phyloP scores from a whole-genome alignment of 2,113 vertebrate genomes.

The Catharus fuscescens region DNA sequence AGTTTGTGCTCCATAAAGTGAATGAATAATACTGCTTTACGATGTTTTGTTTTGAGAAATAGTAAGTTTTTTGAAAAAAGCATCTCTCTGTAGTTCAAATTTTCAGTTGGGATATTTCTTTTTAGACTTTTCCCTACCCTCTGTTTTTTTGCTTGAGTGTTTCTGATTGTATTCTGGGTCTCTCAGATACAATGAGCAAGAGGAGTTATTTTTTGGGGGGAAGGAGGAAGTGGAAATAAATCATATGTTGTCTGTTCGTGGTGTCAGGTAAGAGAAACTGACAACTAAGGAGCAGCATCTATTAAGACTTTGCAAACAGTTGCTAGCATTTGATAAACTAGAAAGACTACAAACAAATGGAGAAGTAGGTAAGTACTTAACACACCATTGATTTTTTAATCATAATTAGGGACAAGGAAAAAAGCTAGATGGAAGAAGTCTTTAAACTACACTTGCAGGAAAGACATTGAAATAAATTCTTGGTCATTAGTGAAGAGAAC shows the following conservation, averaged over 20 bases:
- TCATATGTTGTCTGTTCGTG: not conserved
- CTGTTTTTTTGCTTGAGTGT: not conserved
- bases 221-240: not conserved
- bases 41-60: not conserved
- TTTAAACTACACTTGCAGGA: not conserved
- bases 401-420: not conserved
- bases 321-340: not conserved
- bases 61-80: not conserved
- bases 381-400: not conserved
- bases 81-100: not conserved
- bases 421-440: not conserved
- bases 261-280: not conserved
- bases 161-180: not conserved
- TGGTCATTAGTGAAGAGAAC: not conserved
- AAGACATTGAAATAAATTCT: not conserved
- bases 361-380: not conserved
- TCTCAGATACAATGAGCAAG: not conserved
- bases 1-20: not conserved
- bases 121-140: fast-evolving
- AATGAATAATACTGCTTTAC: not conserved
- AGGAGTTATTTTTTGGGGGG: not conserved
- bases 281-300: not conserved
- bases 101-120: not conserved
- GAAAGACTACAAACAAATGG: not conserved
- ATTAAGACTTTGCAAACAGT: not conserved